Base-by-base conservation (phyloP, 2,888 invertebrate species). In the Colletes collaris region DNA sequence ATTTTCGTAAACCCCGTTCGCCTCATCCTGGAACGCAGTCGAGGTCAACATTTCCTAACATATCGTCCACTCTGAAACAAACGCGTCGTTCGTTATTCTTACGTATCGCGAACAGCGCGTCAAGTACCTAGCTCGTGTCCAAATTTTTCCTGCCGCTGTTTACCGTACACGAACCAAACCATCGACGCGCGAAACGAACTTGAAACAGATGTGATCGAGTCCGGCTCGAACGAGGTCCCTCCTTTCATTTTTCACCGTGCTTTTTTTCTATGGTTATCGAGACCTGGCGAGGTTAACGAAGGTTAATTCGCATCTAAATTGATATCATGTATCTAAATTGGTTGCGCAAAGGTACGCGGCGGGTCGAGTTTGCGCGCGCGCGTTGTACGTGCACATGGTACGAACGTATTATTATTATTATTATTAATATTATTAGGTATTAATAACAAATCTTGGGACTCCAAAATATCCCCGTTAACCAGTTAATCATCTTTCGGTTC, bases 41-140 rank as follows among this genome's bases (percentile, higher is more conserved):
- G 53, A 37, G 55, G 19, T 52, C 53, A 8, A 68, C 63, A 55
- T 76, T 76, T 46, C 49, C 82, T 70, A 73, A 64, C 86, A 74
- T 72, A 62, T 76, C 86, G 66, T 58, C 75, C 65, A 55, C 40
- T 68, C 86, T 86, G 81, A 58, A 86, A 86, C 60, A 77, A 16
- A 76, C 49, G n/a, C 27, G 35, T 64, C 66, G 63, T 46, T 8
- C 27, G 44, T 46, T 46, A 46, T 46, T 8, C 3, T 10, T 8
- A 8, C 44, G 44, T 3, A 46, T 8, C 8, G 44, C 8, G 3
- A 3, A 46, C 10, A 3, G 10, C 3, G 8, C 44, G 44, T 46
- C 27, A 27, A 27, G 27, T 27, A 27, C 27, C 27, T 27, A 3
- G 49, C 11, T 10, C 11, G 64, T 0, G 4, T 40, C 40, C 40